phyloP scores from a whole-genome alignment of 2,888 invertebrate genomes.

The Troides oblongomaculatus region DNA sequence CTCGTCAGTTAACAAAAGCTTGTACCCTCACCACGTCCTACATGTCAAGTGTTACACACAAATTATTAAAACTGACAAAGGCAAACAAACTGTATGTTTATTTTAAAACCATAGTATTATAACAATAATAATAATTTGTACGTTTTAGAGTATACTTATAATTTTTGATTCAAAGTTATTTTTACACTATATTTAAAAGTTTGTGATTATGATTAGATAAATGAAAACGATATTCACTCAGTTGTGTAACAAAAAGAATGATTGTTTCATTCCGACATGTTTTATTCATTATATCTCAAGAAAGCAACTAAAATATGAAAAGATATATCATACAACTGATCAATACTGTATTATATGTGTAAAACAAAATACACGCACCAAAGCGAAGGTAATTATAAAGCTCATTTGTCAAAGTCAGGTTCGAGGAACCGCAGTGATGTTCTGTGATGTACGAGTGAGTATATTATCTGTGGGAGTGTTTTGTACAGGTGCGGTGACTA shows the following conservation, averaged over 20 bases:
- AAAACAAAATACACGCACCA: conserved; percentile 2
- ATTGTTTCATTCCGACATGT: too few relatives aligned
- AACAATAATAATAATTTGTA: neutral
- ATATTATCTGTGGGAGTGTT: conserved; percentile 6
- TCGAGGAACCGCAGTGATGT: conserved; percentile 6
- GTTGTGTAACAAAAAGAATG: neutral
- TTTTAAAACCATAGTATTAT: neutral
- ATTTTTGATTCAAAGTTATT: neutral
- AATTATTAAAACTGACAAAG: conserved; percentile 12
- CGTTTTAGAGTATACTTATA: neutral
- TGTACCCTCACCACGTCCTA: conserved; percentile 9
- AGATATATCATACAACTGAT: neutral
- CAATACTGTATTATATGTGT: neutral
- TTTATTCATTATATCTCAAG: neutral
- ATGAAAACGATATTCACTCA: neutral
- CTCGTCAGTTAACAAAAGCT: conserved; percentile 12
- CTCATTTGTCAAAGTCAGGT: conserved; percentile 27
- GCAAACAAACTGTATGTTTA: conserved; percentile 3
- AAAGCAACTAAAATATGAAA: neutral
- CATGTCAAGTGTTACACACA: conserved; percentile 20
- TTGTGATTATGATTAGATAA: neutral
- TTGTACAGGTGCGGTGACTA: neutral
- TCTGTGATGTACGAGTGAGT: conserved; percentile 4
- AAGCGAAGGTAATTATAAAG: conserved; percentile 14
- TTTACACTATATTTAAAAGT: neutral